Conservation (phyloP, 35 echinoderm and acorn worm genomes). For the Strongylocentrotus purpuratus region DNA sequence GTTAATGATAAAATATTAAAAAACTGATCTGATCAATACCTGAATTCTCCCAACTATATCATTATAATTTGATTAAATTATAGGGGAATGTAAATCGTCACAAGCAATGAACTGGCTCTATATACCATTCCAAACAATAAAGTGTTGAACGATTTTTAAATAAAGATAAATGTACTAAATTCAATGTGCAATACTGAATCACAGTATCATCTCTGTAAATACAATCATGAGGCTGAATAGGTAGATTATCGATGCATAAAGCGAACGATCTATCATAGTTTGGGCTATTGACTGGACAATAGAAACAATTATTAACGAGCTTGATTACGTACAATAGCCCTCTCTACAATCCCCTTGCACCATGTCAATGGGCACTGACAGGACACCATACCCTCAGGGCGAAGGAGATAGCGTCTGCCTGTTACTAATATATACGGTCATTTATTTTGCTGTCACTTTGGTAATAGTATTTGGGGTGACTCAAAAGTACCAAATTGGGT, state of each 20-base stretch:
- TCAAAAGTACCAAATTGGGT: neutral
- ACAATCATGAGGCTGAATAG: neutral
- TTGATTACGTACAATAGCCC: neutral
- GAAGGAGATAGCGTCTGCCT: neutral
- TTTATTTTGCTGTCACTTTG: neutral
- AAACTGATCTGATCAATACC: too few species aligned
- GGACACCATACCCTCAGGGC: neutral
- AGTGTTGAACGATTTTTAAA: neutral
- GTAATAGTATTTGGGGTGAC: neutral
- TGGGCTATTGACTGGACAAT: neutral
- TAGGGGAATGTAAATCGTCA: too few species aligned
- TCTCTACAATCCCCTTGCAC: neutral
- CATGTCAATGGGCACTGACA: neutral
- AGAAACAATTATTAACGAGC: constrained; percentile 5
- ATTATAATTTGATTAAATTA: too few species aligned
- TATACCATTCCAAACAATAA: too few species aligned
- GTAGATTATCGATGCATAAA: neutral
- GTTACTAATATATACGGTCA: neutral
- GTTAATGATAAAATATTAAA: too few species aligned
- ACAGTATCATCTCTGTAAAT: neutral
- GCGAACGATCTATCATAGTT: neutral
- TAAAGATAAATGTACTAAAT: neutral
- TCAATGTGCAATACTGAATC: neutral
- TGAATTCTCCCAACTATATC: too few species aligned
- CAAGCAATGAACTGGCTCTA: too few species aligned